Evolutionary conservation across 2,797 vertebrate species (phyloP), one percentile per base, ranked within the genome.

Genomic region (Oreortyx pictus): DNA sequence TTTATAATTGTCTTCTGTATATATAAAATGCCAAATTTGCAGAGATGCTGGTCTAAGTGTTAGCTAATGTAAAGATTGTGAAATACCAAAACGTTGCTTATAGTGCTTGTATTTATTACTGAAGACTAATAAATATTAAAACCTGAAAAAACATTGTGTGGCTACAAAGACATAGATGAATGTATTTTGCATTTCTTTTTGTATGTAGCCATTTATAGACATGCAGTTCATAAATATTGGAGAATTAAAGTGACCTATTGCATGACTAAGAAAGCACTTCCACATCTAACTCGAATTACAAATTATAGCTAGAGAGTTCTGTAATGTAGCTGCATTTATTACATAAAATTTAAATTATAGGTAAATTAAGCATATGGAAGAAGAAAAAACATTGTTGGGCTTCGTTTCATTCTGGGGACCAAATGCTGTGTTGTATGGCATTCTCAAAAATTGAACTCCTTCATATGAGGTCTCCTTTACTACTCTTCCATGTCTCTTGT

Each of bases 111-210:
- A 71, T 71, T 91, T 88, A 72, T 80, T 90, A 37, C n/a, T 65
- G 65, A 71, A 56, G 70, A 67, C 78, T 91, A 88, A 87, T 57
- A 43, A 20, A 61, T 74, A 68, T 27, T 86, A 76, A 70, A 71
- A 82, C 82, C 25, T 71, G 68, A 80, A 88, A 80, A 89, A 89
- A 91, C 89, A 85, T 31, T 68, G 79, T 46, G 27, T 17, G 61
- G 50, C 44, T 24, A 39, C n/a, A 84, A 64, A 31, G 41, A 65
- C 80, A 46, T 0, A 0, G 83, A 4, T 80, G 35, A 47, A 2
- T 46, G 11, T 39, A 9, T 79, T 88, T 82, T 64, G 5, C 37
- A 14, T 90, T 90, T 82, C 17, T 67, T 67, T 78, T 71, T 66
- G 24, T 37, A 8, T 44, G 16, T 52, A 78, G 43, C 43, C 24